A percentile compares a stretch with the other conserved stretches of the same genome.
These are phyloP conservation scores for Parochlus steinenii DNA, from an alignment of 2,888 invertebrate species.

Conservation along the genomic window DNA sequence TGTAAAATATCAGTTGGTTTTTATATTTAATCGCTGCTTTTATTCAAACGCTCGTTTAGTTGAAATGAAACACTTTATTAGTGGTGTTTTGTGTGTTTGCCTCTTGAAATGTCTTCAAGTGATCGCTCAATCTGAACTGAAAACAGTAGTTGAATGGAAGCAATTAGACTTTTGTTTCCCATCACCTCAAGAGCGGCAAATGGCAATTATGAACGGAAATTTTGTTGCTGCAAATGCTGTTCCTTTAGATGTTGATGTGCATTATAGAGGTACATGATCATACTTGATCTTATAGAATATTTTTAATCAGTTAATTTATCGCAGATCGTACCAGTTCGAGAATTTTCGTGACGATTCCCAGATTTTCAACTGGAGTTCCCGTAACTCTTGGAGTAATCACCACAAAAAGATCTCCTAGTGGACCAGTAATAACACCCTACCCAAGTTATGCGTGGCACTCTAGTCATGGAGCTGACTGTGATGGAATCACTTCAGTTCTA, in stretches of 20 bases:
- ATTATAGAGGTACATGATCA: slow-evolving; percentile 32
- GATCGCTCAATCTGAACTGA: too few species aligned
- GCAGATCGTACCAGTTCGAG: too few species aligned
- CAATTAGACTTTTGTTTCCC: slow-evolving; percentile 49
- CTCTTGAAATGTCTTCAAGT: too few species aligned
- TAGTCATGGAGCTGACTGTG: slow-evolving; percentile 34
- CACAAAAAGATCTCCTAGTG: slow-evolving; percentile 34
- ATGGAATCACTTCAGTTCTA: slow-evolving; percentile 48
- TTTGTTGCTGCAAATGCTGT: slow-evolving; percentile 43
- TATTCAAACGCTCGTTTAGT: too few species aligned
- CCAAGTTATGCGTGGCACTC: slow-evolving; percentile 43
- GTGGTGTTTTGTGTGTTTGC: too few species aligned
- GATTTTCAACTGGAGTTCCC: slow-evolving; percentile 55
- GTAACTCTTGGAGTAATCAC: slow-evolving; percentile 55
- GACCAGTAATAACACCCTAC: slow-evolving; percentile 36
- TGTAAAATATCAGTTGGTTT: too few species aligned
- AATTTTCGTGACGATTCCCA: slow-evolving; percentile 54
- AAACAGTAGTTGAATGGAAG: too few species aligned
- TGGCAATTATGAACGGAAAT: slow-evolving; percentile 31
- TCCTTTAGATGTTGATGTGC: slow-evolving; percentile 54
- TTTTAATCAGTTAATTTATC: too few species aligned
- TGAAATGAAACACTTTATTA: too few species aligned
- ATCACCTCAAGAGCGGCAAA: slow-evolving; percentile 28
- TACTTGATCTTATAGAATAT: too few species aligned
- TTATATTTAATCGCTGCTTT: too few species aligned